Conservation (phyloP, 1,140 invertebrate species). For the Steinernema feltiae region DNA sequence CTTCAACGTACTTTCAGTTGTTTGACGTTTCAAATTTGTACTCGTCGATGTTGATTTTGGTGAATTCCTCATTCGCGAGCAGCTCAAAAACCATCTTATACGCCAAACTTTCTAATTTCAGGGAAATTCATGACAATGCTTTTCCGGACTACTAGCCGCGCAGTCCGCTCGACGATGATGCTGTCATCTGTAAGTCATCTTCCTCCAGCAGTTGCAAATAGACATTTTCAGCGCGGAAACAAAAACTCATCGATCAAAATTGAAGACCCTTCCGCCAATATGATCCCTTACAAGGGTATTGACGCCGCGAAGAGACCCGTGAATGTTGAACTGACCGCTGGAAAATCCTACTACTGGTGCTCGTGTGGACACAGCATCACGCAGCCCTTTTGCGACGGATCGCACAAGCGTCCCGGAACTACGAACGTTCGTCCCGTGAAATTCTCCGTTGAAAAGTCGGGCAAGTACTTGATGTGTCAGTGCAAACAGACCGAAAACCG, state of each 20-base stretch:
- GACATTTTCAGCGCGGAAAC: neutral
- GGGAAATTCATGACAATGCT: neutral
- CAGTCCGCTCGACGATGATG: neutral
- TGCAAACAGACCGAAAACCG: constrained; percentile 87
- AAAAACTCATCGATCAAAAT: constrained; percentile 14
- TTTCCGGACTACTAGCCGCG: neutral
- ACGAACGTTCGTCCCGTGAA: constrained; percentile 66
- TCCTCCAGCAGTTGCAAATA: neutral
- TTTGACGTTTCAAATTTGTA: too few species aligned
- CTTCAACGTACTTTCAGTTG: too few species aligned
- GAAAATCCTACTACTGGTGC: constrained; percentile 83
- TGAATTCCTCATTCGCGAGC: neutral
- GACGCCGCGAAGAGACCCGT: constrained; percentile 76
- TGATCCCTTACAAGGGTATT: constrained; percentile 35
- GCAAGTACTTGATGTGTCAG: constrained; percentile 91
- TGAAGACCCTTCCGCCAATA: constrained; percentile 24
- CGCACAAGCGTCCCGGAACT: constrained; percentile 67
- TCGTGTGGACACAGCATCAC: constrained; percentile 78
- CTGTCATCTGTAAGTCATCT: neutral
- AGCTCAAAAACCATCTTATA: too few species aligned
- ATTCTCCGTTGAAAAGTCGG: constrained; percentile 76
- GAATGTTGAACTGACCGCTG: constrained; percentile 68
- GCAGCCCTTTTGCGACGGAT: constrained; percentile 83
- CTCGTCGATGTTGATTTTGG: neutral
- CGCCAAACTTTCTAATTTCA: neutral